Base-by-base conservation (phyloP, 2,797 vertebrate species). In the Phylloscopus collybita region DNA sequence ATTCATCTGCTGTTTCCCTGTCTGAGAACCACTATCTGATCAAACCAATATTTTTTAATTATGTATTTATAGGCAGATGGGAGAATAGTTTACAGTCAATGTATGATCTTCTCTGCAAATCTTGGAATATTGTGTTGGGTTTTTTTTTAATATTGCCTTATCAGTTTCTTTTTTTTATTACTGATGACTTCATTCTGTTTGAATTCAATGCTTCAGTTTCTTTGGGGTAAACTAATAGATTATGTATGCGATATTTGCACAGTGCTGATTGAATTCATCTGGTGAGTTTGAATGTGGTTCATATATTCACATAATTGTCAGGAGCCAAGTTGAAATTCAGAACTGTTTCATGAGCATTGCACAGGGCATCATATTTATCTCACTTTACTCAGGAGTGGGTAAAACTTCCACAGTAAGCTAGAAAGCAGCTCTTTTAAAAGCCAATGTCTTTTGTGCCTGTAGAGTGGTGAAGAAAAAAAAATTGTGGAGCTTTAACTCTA, bases 191-290 rank as follows among this genome's bases (percentile, higher is more conserved):
- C 98, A 98, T 98, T 98, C 97, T 95, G 93, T 97, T 98, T 98
- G 96, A 98, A 98, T 98, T 98, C 97, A 97, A 83, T 97, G 97
- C 97, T 98, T 97, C 95, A 45, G 96, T 98, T 98, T 98, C 97
- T 98, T 97, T 97, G 96, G 97, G 96, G 97, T 98, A 98, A 98
- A 98, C 98, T 98, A 98, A 98, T 98, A 98, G 98, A 98, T 98
- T 98, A 98, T 98, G 98, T 97, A 98, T 98, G 98, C 96, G 75
- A 97, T 98, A 98, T 98, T 98, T 98, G 97, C 97, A 97, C 94
- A 86, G 80, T 54, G 95, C 96, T 98, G 98, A 98, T 98, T 98
- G 97, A 98, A 98, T 98, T 98, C 98, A 98, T 98, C 98, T 98
- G 98, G 95, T 91, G 97, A 97, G 96, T 97, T 94, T 97, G 97